A percentile compares a stretch with the other conserved stretches of the same genome.
Evolutionary conservation across 2,113 vertebrate genomes (phyloP).

Genomic region (Gambusia holbrooki): DNA sequence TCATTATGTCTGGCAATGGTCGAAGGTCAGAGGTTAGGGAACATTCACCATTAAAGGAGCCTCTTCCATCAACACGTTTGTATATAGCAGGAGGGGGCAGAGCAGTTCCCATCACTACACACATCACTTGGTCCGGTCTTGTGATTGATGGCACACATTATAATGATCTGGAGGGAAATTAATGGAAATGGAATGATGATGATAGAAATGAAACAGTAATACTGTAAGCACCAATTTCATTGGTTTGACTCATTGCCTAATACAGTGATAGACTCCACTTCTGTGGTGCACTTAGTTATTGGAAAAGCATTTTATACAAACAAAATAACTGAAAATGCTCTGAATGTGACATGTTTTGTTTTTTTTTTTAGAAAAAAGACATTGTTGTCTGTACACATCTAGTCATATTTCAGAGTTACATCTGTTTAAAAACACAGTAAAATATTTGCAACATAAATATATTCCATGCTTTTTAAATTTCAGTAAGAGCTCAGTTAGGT

Average conservation of each 20-base stretch:
- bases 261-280: background rate
- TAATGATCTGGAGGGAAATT: constrained; percentile 39
- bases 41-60: constrained; percentile 62
- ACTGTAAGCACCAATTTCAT: background rate
- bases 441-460: background rate
- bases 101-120: constrained; percentile 41
- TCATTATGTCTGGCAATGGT: constrained; percentile 67
- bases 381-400: too few relatives aligned
- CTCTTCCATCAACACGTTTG: constrained; percentile 75
- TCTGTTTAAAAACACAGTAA: background rate
- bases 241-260: background rate
- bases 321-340: background rate
- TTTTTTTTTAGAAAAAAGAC: too few relatives aligned
- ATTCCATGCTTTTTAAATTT: background rate
- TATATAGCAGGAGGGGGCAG: constrained; percentile 57
- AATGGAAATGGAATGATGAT: constrained; percentile 47
- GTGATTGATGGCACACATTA: constrained; percentile 19
- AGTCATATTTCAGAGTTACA: too few relatives aligned
- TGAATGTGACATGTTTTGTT: background rate
- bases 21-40: constrained; percentile 63
- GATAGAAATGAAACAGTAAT: constrained; percentile 48
- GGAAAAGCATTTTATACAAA: background rate
- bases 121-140: constrained; percentile 35
- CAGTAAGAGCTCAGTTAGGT: background rate
- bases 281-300: background rate